Conservation (phyloP, 2,113 vertebrate genomes). For the Periophthalmodon schlosseri region DNA sequence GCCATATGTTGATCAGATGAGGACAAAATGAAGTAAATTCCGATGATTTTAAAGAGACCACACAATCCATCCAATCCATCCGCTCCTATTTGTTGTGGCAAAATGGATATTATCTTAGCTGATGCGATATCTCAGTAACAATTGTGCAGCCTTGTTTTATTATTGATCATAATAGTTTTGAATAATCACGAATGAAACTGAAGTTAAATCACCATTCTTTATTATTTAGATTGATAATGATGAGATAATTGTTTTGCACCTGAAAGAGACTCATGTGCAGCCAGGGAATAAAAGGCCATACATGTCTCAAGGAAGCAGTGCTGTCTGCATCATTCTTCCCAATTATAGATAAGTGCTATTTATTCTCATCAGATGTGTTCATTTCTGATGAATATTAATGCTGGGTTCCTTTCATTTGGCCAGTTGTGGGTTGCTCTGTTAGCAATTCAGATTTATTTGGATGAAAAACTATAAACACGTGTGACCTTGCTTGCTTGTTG, state of each 20-base stretch:
- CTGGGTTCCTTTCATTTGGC: slow-evolving; percentile 34
- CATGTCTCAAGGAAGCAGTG: slow-evolving; percentile 9
- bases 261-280: slow-evolving; percentile 30
- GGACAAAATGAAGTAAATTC: background rate
- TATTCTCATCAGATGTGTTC: slow-evolving; percentile 44
- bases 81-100: too few species aligned
- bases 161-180: background rate
- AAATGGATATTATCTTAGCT: background rate
- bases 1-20: background rate
- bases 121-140: background rate
- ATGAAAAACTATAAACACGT: slow-evolving; percentile 45
- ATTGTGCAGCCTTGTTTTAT: background rate
- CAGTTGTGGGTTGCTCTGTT: slow-evolving; percentile 37
- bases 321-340: slow-evolving; percentile 28
- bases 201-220: slow-evolving; percentile 7
- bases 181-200: slow-evolving; percentile 21
- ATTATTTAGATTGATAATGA: slow-evolving; percentile 14
- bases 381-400: slow-evolving; percentile 70
- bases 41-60: too few species aligned
- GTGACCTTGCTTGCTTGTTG: slow-evolving; percentile 47
- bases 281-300: background rate
- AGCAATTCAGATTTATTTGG: slow-evolving; percentile 48
- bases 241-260: slow-evolving; percentile 32
- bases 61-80: background rate
- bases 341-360: slow-evolving; percentile 40